Evolutionary conservation across 53 echinoderm and acorn worm species (phyloP).

Genomic region (Arbacia lixula): DNA sequence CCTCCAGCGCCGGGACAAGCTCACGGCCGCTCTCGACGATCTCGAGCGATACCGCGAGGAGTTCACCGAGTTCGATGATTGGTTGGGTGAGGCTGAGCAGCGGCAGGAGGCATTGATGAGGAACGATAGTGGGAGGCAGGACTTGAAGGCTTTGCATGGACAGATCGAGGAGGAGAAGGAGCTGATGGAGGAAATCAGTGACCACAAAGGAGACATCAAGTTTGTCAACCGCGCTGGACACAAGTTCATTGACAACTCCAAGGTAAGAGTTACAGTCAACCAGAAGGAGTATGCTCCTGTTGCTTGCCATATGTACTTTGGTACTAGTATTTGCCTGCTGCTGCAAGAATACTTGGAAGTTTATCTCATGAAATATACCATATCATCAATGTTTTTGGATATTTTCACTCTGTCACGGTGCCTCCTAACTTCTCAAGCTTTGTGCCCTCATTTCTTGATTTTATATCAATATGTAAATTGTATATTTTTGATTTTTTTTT

Average conservation of each 20-base stretch:
- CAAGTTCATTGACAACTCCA: constrained; percentile 88
- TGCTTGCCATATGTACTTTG: background rate
- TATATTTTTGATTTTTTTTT: no score
- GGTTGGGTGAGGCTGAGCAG: constrained; percentile 84
- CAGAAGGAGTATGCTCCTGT: background rate
- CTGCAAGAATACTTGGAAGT: no score
- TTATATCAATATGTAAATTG: no score
- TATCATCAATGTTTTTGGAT: no score
- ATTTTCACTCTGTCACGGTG: no score
- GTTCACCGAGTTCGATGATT: constrained; percentile 87
- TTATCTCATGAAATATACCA: no score
- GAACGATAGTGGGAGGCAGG: constrained; percentile 59
- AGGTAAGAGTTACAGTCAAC: constrained; percentile 56
- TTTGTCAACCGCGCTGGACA: constrained; percentile 97
- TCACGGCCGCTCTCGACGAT: constrained; percentile 81
- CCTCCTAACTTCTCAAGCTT: no score
- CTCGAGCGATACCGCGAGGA: constrained; percentile 89
- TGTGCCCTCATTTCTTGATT: no score
- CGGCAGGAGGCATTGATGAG: constrained; percentile 75
- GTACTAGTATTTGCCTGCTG: background rate
- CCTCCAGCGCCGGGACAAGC: constrained; percentile 84
- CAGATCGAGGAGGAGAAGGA: constrained; percentile 89
- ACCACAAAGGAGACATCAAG: constrained; percentile 97
- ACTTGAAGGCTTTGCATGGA: constrained; percentile 68
- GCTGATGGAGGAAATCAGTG: constrained; percentile 94